Evolutionary conservation across 2,888 invertebrate genomes (phyloP), one percentile per base, ranked within the genome.

Genomic region (Pristionchus maxplancki): DNA sequence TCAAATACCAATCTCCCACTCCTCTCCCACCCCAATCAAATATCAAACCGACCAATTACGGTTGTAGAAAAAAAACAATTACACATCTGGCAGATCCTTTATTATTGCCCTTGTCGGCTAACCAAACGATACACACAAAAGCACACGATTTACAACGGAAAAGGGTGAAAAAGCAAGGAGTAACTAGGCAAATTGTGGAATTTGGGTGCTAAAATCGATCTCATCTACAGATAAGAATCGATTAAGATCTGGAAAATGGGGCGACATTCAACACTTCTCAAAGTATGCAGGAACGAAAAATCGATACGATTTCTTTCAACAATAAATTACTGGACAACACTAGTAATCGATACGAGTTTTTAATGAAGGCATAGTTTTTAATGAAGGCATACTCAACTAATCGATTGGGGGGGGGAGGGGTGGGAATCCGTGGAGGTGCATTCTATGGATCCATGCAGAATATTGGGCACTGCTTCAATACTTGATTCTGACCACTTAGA

Each of bases 261-360:
- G n/a, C n/a, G 31, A 67, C 67, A 67, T 8, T 64, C 53, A 53
- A 53, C 58, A n/a, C 58, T 58, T 58, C n/a, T 58, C n/a, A n/a
- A 58, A 58, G n/a, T 58, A 67, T 67, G 15, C 34, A 34, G 34
- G 31, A 34, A 15, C 34, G 31, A 28, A 67, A 64, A 31, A 67
- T 31, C 67, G 34, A 67, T 34, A 34, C 78, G 78, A 78, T 78
- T 11, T n/a, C 74, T 40, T 24, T 78, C 78, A 78, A 78, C 44
- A 78, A 78, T 78, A 78, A 78, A 48, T 78, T 44, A 78, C 78
- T 78, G n/a, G n/a, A n/a, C n/a, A n/a, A 6, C 20, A 48, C 44
- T 44, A 78, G 78, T 78, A 78, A 44, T 78, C 44, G 4, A 44
- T 64, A 58, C 53, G 53, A 58, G 58, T 58, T 58, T 53, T 53